These are phyloP conservation scores for Acheta domesticus DNA, from an alignment of 2,888 invertebrate genomes.

Conservation along the genomic window DNA sequence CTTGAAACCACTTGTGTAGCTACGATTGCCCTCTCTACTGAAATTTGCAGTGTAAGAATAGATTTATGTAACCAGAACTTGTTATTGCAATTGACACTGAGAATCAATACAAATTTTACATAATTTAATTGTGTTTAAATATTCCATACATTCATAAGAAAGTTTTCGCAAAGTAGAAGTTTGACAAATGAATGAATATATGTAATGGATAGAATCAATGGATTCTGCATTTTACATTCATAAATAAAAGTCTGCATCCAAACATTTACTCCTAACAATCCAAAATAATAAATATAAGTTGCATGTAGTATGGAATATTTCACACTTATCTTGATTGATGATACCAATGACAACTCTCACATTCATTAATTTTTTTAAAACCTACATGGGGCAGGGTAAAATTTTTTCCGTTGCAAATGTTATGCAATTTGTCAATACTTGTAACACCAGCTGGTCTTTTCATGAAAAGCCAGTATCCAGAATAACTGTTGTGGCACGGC, in stretches of 20 bases:
- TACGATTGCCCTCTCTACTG: constrained; percentile 1
- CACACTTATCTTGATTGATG: background rate
- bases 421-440: background rate
- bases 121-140: background rate
- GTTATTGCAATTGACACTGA: background rate
- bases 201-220: no score
- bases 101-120: background rate
- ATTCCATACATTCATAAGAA: background rate
- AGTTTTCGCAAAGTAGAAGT: background rate
- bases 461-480: background rate
- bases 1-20: background rate
- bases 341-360: background rate
- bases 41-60: background rate
- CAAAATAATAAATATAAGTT: no score
- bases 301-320: background rate
- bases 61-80: background rate
- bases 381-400: background rate
- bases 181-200: background rate
- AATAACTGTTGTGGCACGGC: background rate
- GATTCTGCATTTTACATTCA: no score
- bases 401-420: background rate
- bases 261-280: no score
- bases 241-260: no score
- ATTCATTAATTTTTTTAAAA: background rate
- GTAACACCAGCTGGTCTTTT: background rate